Base-by-base conservation (phyloP, 1,140 invertebrate species). In the Brachionus sp. region DNA sequence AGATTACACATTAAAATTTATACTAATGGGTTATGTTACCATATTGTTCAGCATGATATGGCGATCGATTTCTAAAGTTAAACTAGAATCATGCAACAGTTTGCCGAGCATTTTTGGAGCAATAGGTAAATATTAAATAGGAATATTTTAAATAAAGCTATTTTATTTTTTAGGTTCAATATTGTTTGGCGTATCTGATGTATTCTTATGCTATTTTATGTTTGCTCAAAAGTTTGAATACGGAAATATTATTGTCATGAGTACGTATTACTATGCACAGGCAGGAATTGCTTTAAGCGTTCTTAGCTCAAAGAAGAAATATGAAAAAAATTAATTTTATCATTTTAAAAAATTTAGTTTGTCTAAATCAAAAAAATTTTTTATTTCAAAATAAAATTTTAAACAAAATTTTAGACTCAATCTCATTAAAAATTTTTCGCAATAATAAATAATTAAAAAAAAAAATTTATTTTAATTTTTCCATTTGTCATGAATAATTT, bases 231-330 rank as follows among this genome's bases (percentile, higher is more conserved):
- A 75, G 12, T 25, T 75, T 19, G 70, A 75, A 75, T 75, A 46
- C 44, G 70, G 70, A 46, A 75, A 75, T 75, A 5, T 75, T 25
- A 25, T 75, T 35, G 44, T 75, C 10, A 46, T 75, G 42, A 25
- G 16, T 10, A 75, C 70, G 4, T 75, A 75, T 75, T 75, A 75
- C 25, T 75, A 75, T 75, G 70, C 39, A n/a, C 70, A 75, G 29
- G 70, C 70, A 0, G 70, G 70, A 46, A 75, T 75, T 29, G 70
- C 70, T 23, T 75, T 75, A 16, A 75, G 70, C 46, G 70, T 75
- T 10, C 12, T 75, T 5, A 46, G 7, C 16, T 44, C 66, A 70
- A 12, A 9, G 9, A 19, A 33, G 35, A 68, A 70, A 70, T 6
- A 16, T 70, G 6, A 25, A 35, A 10, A 29, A 25, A 10, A 66